Base-by-base conservation (phyloP, 1,140 invertebrate species). In the Dendroctonus valens region DNA sequence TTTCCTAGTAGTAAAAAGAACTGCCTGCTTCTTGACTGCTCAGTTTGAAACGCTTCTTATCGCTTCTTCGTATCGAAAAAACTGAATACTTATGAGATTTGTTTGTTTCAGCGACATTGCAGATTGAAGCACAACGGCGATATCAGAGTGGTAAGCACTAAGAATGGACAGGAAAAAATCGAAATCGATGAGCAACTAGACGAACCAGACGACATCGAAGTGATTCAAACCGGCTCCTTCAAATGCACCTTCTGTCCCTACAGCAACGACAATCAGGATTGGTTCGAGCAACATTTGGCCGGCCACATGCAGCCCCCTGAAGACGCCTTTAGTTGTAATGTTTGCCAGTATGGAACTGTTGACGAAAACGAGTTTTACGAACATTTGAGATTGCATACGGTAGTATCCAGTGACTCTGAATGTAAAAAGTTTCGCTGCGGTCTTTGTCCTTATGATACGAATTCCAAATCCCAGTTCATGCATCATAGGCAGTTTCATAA, bases 401-500 rank as follows among this genome's bases (percentile, higher is more conserved):
- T 41, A 37, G 54, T 15, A 37, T 42, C 38, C 11, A 69, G 68
- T 39, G 67, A 68, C 51, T 65, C 69, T n/a, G 44, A 69, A 42
- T 77, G 78, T 2, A 87, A 86, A 72, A 82, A 87, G 62, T 89
- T 89, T 75, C 84, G 84, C 72, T 93, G 91, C 72, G 81, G 82
- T 0, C 81, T 85, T 48, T 93, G 91, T 77, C 91, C 91, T 0
- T 92, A 91, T 76, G 88, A 89, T 65, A 91, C 88, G 38, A 90
- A 91, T 73, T 92, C 88, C 74, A 91, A 91, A 77, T 90, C 89
- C 48, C 91, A 94, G 75, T 91, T 88, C 73, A 84, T 90, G 68
- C 92, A 93, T 76, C 91, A 94, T 71, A 89, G 90, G 70, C 91
- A 94, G 75, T 91, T 94, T 74, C 92, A 95, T 75, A 84, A 89